Evolutionary conservation across 2,888 invertebrate species (phyloP).

Genomic region (Tenthredo distinguenda): DNA sequence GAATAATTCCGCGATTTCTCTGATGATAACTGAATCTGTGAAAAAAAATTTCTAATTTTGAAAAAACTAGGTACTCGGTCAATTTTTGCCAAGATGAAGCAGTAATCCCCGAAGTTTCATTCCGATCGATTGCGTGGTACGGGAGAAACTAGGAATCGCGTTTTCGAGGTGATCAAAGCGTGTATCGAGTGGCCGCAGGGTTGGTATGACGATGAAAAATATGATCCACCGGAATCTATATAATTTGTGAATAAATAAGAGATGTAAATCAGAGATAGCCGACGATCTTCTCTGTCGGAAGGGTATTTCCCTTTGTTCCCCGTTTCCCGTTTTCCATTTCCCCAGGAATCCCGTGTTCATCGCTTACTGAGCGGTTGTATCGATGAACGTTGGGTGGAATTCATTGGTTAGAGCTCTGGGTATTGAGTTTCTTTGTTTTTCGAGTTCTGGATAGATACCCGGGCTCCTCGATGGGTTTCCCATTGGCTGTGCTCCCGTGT

Average conservation of each 20-base stretch:
- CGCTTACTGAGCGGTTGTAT: conserved; percentile 37
- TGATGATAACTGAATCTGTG: too few relatives aligned
- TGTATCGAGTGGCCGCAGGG: too few relatives aligned
- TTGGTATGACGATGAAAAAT: not conserved
- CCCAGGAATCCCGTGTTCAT: conserved; percentile 13
- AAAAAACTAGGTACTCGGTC: too few relatives aligned
- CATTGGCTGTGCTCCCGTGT: not conserved
- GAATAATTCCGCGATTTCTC: too few relatives aligned
- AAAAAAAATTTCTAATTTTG: too few relatives aligned
- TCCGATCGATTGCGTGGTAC: too few relatives aligned
- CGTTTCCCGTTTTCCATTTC: not conserved
- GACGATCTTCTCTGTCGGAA: not conserved
- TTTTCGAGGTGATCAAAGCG: too few relatives aligned
- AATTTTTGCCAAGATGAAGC: too few relatives aligned
- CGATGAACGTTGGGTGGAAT: conserved; percentile 3
- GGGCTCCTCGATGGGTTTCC: conserved; percentile 3
- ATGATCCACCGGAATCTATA: not conserved
- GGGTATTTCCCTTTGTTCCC: not conserved
- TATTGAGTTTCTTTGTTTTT: conserved; percentile 38
- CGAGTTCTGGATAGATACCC: conserved; percentile 3
- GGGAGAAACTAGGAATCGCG: too few relatives aligned
- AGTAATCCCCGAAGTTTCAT: too few relatives aligned
- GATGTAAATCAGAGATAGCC: not conserved
- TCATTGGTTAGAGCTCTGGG: conserved; percentile 15
- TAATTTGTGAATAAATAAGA: not conserved